Conservation (phyloP, 2,797 vertebrate species). For the Rhincodon typus region DNA sequence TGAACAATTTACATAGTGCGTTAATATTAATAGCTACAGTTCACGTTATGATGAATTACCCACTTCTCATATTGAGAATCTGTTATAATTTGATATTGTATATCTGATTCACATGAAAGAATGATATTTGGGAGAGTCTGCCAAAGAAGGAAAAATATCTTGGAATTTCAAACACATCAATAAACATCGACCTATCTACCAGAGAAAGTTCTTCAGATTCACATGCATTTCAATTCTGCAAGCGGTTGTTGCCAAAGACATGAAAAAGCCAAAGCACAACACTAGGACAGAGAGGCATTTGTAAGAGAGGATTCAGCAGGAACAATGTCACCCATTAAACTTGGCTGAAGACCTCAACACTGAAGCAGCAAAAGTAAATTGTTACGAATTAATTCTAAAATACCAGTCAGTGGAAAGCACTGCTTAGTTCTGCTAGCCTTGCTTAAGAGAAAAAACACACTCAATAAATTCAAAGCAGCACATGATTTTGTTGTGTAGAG, state of each 20-base stretch:
- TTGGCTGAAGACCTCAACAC: background rate
- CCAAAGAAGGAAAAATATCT: background rate
- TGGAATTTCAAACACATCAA: background rate
- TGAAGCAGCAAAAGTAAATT: background rate
- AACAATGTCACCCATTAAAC: constrained; percentile 3
- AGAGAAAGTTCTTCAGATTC: background rate
- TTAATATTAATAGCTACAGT: background rate
- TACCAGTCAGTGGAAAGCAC: constrained; percentile 21
- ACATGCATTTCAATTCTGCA: constrained; percentile 19
- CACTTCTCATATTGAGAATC: background rate
- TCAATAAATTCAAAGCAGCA: background rate
- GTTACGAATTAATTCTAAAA: constrained; percentile 19
- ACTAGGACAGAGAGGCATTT: constrained; percentile 16
- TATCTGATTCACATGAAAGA: background rate
- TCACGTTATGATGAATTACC: background rate
- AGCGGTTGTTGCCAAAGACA: background rate
- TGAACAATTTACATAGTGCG: background rate
- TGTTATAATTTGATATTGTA: background rate
- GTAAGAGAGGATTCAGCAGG: background rate
- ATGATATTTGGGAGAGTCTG: background rate
- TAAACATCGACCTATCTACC: background rate
- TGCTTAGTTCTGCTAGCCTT: background rate
- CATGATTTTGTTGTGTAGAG: background rate
- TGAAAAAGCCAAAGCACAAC: background rate
- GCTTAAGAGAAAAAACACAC: background rate